Evolutionary conservation across 2,113 vertebrate genomes (phyloP).

Genomic region (Martes martes): DNA sequence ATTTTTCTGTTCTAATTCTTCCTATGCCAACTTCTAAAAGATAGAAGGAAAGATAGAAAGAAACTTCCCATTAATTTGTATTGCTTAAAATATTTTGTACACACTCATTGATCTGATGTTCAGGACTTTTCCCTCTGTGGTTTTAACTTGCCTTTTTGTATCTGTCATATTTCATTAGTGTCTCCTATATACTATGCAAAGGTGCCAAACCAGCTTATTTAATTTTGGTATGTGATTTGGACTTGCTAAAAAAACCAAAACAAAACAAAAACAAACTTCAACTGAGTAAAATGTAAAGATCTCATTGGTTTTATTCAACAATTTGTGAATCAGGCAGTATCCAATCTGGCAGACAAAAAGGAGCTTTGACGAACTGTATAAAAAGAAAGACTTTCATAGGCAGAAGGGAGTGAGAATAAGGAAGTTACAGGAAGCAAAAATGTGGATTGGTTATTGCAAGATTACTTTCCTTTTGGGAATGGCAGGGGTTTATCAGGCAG

Average conservation of each 20-base stretch:
- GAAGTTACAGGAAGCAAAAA: too few species aligned
- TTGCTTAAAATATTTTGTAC: too few species aligned
- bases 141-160: too few species aligned
- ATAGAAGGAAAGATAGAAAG: too few species aligned
- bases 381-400: not conserved
- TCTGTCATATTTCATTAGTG: too few species aligned
- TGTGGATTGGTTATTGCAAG: not conserved
- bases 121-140: too few species aligned
- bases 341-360: not conserved
- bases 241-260: not conserved
- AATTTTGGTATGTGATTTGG: not conserved
- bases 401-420: too few species aligned
- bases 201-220: not conserved
- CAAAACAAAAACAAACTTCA: not conserved
- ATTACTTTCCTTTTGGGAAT: not conserved
- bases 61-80: too few species aligned
- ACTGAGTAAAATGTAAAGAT: not conserved
- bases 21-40: too few species aligned
- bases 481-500: not conserved
- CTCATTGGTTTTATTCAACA: not conserved
- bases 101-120: too few species aligned
- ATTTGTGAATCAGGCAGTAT: not conserved
- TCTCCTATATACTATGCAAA: too few species aligned
- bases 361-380: not conserved
- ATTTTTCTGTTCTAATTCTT: too few species aligned